phyloP scores from a whole-genome alignment of 2,888 invertebrate genomes.

The Opisthograptis luteolata region DNA sequence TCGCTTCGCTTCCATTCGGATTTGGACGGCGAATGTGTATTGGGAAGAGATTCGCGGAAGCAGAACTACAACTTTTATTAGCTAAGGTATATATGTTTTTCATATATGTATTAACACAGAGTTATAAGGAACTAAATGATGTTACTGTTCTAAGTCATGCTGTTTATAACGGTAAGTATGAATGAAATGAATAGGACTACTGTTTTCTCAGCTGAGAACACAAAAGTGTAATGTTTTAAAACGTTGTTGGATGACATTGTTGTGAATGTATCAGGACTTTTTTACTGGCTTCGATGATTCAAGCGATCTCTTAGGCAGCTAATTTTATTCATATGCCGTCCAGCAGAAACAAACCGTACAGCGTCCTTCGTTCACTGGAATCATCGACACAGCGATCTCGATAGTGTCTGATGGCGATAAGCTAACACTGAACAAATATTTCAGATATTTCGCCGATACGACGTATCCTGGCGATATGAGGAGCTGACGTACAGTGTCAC shows the following conservation, averaged over 20 bases:
- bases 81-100: no score
- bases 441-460: conserved; percentile 89
- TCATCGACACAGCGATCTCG: conserved; percentile 24
- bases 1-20: conserved; percentile 90
- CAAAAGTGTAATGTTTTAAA: not conserved
- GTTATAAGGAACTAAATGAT: no score
- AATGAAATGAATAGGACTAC: not conserved
- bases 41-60: conserved; percentile 92
- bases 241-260: not conserved
- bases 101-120: not conserved
- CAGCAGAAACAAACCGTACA: conserved; percentile 1
- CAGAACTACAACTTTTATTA: conserved; percentile 89
- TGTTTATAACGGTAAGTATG: no score
- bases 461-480: conserved; percentile 87
- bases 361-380: conserved; percentile 18
- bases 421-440: conserved; percentile 45
- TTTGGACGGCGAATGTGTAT: conserved; percentile 91
- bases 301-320: no score
- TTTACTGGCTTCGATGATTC: no score
- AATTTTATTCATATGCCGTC: no score
- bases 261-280: not conserved
- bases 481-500: conserved; percentile 88
- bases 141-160: no score
- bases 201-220: not conserved
- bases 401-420: conserved; percentile 26